Base-by-base conservation (phyloP, 2,797 vertebrate genomes). In the Eptatretus atami region DNA sequence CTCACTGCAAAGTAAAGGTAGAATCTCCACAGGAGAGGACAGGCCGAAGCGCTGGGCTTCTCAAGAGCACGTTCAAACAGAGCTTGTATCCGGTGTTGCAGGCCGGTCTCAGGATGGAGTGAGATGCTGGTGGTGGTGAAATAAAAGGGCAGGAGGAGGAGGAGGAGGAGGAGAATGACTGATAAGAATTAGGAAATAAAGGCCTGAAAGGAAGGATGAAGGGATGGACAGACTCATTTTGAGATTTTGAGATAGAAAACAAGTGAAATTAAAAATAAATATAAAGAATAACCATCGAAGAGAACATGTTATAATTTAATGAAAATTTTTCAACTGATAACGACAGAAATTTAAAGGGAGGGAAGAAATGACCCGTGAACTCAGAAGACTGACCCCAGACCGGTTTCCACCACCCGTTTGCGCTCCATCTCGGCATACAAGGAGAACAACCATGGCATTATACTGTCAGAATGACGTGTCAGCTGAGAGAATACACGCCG, bases 1-100 rank as follows among this genome's bases (percentile, higher is more conserved):
- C 78, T 81, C 74, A 95, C 88, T 82, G 81, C 71, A 65, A 87
- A 95, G 66, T 77, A 74, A 69, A 98, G 72, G 73, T 90, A 94
- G 78, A 90, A 80, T 70, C 87, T 81, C 92, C 90, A 96, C 15
- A 95, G 74, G 65, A 95, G 72, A 11, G 85, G 83, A 67, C 87
- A 94, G 60, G 76, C 80, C 67, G 77, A 68, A 4, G 86, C 84
- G 3, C 53, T 71, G 67, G 83, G 78, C 14, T 74, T 81, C 69
- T 71, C 75, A 65, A 78, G 66, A 2, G 83, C 77, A 0, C 72
- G 79, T 72, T 93, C 88, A 76, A 87, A 93, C 6, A 95, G 75
- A 63, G 75, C 76, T 25, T 75, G 67, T 72, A 96, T 88, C 11
- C 88, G 80, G 71, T 96, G 81, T 53, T 78, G 76, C 66, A 95